These are phyloP conservation scores for Actinemys pallida DNA, from an alignment of 2,113 vertebrate genomes.

Conservation along the genomic window DNA sequence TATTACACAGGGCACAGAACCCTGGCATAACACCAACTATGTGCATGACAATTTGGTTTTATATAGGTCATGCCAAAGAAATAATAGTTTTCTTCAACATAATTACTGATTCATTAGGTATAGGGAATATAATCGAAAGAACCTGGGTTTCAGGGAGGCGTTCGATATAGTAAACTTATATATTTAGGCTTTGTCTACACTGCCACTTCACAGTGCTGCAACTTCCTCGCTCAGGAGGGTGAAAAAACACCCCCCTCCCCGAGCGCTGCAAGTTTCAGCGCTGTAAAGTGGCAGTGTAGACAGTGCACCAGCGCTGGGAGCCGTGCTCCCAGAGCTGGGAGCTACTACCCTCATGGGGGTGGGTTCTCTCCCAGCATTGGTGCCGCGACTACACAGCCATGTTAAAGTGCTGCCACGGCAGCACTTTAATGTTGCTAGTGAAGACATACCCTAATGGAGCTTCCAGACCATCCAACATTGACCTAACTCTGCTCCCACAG, in stretches of 20 bases:
- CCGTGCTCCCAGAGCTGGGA: too few relatives aligned
- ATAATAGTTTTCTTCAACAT: conserved; percentile 72
- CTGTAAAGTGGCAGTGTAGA: too few relatives aligned
- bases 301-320: too few relatives aligned
- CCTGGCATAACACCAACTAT: conserved; percentile 68
- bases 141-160: conserved; percentile 57
- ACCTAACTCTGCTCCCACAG: background rate
- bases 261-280: too few relatives aligned
- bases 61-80: conserved; percentile 76
- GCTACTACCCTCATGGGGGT: too few relatives aligned
- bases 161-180: conserved; percentile 48
- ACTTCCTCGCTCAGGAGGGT: too few relatives aligned
- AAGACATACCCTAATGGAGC: background rate
- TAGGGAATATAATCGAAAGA: conserved; percentile 45
- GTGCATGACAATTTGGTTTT: conserved; percentile 62
- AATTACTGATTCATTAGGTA: conserved; percentile 72
- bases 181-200: background rate
- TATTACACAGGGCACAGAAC: conserved; percentile 69
- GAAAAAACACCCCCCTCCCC: too few relatives aligned
- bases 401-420: too few relatives aligned
- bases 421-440: too few relatives aligned
- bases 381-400: too few relatives aligned
- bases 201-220: too few relatives aligned
- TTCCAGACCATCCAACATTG: background rate
- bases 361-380: too few relatives aligned